Base-by-base conservation (phyloP, 2,113 vertebrate species). In the Muscicapa adusta region DNA sequence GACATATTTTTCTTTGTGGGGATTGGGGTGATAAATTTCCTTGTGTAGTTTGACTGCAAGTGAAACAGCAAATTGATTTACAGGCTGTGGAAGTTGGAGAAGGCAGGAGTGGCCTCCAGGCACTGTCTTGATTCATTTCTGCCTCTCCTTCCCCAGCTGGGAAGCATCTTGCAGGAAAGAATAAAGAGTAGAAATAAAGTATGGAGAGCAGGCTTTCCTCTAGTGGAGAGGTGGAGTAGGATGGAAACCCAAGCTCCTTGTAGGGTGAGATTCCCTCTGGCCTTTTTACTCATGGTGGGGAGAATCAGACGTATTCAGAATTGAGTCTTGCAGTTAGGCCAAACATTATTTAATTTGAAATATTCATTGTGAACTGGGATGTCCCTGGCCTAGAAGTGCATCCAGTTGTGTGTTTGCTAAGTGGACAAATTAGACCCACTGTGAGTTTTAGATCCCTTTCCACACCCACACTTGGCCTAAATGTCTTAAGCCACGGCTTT, bases 391-490 rank as follows among this genome's bases (percentile, higher is more conserved):
- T 81, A 1, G 45, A 70, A 36, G 5, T 19, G 7, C 5, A 20
- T 86, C 56, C 8, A 8, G 0, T 1, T 66, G 7, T 26, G 15
- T 66, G 10, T 54, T 68, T 91, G 16, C 18, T 76, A n/a, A n/a
- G 10, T 51, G 31, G 58, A 45, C 18, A 88, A 57, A 40, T 33
- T 45, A 80, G n/a, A 68, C 5, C 4, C 18, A 20, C 8, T 38
- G 26, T n/a, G 56, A 34, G 4, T 42, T 92, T 83, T 54, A 42
- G 38, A 62, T 85, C 15, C 24, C 15, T 43, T 38, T 75, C 12
- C 9, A 12, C 0, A 0, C n/a, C 34, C 58, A 84, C 36, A 9
- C 25, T 51, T 57, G 36, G 26, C 23, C 14, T 65, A 14, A 0
- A 0, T 48, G 18, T 68, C 45, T 40, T 68, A 60, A 36, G 8